Evolutionary conservation across 35 echinoderm and acorn worm species (phyloP).

Genomic region (Ophioderma brevispina): DNA sequence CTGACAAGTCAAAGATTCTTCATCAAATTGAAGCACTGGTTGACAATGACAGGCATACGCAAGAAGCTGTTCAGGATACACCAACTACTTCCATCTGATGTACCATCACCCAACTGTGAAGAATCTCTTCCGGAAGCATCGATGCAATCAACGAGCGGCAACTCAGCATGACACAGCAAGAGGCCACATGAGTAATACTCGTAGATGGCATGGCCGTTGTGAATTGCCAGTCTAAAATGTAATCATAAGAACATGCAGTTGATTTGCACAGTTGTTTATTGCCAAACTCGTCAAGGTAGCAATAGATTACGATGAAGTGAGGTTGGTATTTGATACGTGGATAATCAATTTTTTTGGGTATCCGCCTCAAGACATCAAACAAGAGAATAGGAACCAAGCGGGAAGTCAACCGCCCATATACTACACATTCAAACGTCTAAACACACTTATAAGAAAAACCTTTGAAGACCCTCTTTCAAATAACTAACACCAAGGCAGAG

Average conservation of each 20-base stretch:
- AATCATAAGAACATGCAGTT: conserved; percentile 4
- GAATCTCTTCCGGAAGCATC: too few relatives aligned
- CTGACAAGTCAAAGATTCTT: neutral
- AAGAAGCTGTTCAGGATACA: neutral
- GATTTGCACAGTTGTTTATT: conserved; percentile 4
- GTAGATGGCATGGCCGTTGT: conserved; percentile 20
- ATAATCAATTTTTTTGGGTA: neutral
- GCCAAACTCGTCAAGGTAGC: neutral
- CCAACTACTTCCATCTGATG: too few relatives aligned
- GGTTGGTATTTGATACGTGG: conserved; percentile 34
- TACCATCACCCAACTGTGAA: too few relatives aligned
- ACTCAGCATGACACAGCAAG: neutral
- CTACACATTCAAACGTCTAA: conserved; percentile 24
- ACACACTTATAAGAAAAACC: conserved; percentile 14
- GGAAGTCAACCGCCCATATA: conserved; percentile 9
- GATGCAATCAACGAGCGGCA: too few relatives aligned
- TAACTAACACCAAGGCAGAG: conserved; percentile 19
- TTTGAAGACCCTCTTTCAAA: conserved; percentile 8
- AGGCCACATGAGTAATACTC: neutral
- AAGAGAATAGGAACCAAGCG: neutral
- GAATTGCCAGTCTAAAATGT: conserved; percentile 2
- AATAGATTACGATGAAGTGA: neutral
- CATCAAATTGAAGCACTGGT: conserved; percentile 24
- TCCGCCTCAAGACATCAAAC: neutral
- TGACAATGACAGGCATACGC: neutral